Percentiles rank a stretch among this genome's conserved stretches.
phyloP scores from a whole-genome alignment of 2,888 invertebrate genomes.

The Eupithecia exiguata region DNA sequence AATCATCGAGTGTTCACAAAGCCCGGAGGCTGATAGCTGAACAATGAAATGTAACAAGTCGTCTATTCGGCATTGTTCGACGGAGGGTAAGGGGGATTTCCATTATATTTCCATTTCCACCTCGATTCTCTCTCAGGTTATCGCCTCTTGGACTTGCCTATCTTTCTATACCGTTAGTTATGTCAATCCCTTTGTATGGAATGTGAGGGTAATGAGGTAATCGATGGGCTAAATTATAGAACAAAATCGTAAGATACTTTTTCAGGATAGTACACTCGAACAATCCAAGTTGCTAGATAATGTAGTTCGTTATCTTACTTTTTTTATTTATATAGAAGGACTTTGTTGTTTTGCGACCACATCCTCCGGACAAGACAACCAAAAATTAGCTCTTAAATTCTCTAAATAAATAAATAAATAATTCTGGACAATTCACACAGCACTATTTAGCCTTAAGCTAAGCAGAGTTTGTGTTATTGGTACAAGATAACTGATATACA shows the following conservation, averaged over 20 bases:
- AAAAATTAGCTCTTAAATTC: background rate
- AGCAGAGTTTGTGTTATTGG: too few relatives aligned
- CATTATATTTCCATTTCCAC: constrained; percentile 85
- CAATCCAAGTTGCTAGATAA: too few relatives aligned
- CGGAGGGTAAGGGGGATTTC: constrained; percentile 62
- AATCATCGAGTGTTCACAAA: constrained; percentile 82
- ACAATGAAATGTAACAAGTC: constrained; percentile 85
- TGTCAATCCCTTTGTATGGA: constrained; percentile 59
- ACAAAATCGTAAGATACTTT: constrained; percentile 1
- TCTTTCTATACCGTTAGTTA: constrained; percentile 81
- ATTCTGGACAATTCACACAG: too few relatives aligned
- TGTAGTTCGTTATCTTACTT: too few relatives aligned
- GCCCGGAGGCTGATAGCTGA: constrained; percentile 82
- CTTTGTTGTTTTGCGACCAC: too few relatives aligned
- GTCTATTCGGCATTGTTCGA: constrained; percentile 81
- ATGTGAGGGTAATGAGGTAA: constrained; percentile 40
- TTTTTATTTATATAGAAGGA: too few relatives aligned
- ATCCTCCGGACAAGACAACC: too few relatives aligned
- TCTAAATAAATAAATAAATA: too few relatives aligned
- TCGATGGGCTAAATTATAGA: background rate
- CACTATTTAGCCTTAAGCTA: too few relatives aligned
- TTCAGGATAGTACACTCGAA: background rate
- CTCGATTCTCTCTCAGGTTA: constrained; percentile 80
- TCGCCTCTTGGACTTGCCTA: constrained; percentile 82
- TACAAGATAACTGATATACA: too few relatives aligned